Conservation (phyloP, 2,113 vertebrate genomes). For the Otus sunia region DNA sequence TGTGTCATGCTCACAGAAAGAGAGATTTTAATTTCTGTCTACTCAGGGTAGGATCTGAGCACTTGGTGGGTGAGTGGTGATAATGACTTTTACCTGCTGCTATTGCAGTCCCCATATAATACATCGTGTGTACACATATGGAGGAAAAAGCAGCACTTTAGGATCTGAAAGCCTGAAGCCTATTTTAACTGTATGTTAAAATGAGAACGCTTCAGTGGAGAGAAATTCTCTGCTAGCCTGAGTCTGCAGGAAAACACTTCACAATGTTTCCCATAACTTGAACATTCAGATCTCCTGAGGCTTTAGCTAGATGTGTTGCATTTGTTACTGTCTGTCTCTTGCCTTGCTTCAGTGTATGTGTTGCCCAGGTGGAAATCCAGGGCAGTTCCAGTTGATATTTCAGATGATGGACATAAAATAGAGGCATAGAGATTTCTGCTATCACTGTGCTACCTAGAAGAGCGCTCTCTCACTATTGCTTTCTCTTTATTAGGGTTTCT, state of each 20-base stretch:
- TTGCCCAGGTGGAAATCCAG: background rate
- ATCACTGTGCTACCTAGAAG: background rate
- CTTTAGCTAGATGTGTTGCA: background rate
- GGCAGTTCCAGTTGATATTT: background rate
- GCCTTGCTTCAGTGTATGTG: background rate
- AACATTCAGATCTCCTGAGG: background rate
- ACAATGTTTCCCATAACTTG: background rate
- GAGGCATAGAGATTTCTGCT: background rate
- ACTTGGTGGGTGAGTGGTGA: background rate
- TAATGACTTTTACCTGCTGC: background rate
- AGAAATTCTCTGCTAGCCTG: background rate
- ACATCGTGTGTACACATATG: background rate
- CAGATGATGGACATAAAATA: background rate
- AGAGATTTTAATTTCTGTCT: background rate
- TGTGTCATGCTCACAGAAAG: background rate
- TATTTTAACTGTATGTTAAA: background rate
- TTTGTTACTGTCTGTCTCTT: background rate
- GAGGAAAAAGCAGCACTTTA: background rate
- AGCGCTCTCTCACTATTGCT: background rate
- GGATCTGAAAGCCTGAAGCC: background rate
- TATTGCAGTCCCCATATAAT: background rate
- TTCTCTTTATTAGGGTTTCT: constrained; percentile 79
- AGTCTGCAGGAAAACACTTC: background rate
- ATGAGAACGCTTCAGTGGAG: background rate
- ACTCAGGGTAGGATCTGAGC: background rate